Evolutionary conservation across 1,140 invertebrate species (phyloP).

Genomic region (Mesaphorura yosii): DNA sequence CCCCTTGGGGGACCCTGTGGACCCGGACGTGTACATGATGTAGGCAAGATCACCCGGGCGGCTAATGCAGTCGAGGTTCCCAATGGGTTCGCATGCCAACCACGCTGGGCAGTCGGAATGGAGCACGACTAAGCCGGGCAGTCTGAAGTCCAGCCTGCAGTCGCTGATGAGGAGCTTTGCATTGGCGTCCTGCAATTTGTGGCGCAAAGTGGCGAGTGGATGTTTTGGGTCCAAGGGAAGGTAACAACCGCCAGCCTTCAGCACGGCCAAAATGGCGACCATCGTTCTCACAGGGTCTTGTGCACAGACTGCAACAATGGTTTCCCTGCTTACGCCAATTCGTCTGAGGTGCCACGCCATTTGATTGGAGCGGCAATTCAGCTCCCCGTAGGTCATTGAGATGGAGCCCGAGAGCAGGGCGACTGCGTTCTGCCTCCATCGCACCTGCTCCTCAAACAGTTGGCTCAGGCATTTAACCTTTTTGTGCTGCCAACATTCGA

Average conservation of each 20-base stretch:
- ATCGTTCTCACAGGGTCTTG: not conserved
- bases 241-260: conserved; percentile 3
- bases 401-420: not conserved
- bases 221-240: conserved; percentile 10
- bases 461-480: conserved; percentile 6
- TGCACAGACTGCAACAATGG: not conserved
- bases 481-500: not conserved
- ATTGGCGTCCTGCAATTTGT: conserved; percentile 7
- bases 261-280: conserved; percentile 4
- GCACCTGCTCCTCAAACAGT: conserved; percentile 7
- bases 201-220: not conserved
- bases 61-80: not conserved
- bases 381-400: not conserved
- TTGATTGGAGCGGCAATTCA: conserved; percentile 4
- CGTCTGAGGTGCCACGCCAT: not conserved
- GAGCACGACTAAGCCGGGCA: not conserved
- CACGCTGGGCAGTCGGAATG: not conserved
- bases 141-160: not conserved
- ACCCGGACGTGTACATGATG: conserved; percentile 17
- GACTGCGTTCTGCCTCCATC: not conserved
- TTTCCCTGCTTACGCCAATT: not conserved
- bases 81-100: not conserved
- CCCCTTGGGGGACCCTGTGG: conserved; percentile 16
- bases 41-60: too few species aligned
- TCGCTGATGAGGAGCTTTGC: not conserved